Conservation (phyloP, 2,113 vertebrate species). For the Tympanuchus pallidicinctus region DNA sequence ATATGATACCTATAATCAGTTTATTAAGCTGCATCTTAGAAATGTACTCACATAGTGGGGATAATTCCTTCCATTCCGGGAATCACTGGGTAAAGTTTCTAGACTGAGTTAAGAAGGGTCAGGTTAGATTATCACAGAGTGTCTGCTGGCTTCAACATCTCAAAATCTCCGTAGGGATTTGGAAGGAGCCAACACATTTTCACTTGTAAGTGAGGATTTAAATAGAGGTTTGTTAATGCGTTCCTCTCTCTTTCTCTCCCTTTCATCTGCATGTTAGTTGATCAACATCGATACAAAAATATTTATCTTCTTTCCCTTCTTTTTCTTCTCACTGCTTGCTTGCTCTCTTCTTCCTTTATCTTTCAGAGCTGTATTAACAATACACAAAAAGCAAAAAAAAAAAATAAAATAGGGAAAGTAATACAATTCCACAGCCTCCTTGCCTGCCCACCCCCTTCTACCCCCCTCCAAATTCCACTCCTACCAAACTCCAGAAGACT, state of each 20-base stretch:
- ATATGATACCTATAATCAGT: conserved; percentile 66
- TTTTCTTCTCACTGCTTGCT: neutral
- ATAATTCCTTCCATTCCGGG: conserved; percentile 63
- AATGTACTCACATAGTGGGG: conserved; percentile 65
- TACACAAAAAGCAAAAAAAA: neutral
- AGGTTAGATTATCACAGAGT: conserved; percentile 47
- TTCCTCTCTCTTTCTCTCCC: neutral
- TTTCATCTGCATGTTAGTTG: neutral
- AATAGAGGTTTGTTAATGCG: neutral
- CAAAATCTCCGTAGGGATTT: conserved; percentile 58
- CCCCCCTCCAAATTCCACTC: neutral
- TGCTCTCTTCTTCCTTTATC: neutral
- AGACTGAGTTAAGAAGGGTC: conserved; percentile 61
- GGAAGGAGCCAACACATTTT: conserved; percentile 70
- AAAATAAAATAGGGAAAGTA: neutral
- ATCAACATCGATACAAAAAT: neutral
- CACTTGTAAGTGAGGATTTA: conserved; percentile 61
- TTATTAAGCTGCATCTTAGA: conserved; percentile 68
- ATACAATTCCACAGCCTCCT: neutral
- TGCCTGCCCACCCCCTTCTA: neutral
- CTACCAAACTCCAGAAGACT: neutral
- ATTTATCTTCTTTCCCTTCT: neutral
- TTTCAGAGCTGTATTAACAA: neutral
- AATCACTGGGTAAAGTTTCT: conserved; percentile 61
- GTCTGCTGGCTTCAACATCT: conserved; percentile 41